Evolutionary conservation across 2,113 vertebrate genomes (phyloP).

Genomic region (Choloepus hoffmanni): DNA sequence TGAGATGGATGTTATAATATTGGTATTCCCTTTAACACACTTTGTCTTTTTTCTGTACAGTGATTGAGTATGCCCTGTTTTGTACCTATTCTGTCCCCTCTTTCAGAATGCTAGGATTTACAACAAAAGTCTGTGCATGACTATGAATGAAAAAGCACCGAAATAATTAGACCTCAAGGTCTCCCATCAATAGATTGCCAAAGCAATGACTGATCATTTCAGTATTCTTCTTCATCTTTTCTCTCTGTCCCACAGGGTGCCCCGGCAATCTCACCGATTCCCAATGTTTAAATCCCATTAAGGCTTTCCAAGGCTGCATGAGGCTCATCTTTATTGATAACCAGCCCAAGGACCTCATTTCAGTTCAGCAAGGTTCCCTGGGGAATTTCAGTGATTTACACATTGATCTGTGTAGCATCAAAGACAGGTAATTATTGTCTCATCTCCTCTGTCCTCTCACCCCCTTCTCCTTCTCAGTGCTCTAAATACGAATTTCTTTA

Average conservation of each 20-base stretch:
- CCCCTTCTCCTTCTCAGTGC: conserved; percentile 74
- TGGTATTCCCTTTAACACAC: background rate
- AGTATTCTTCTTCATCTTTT: conserved; percentile 81
- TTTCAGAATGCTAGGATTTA: conserved; percentile 68
- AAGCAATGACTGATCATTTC: conserved; percentile 84
- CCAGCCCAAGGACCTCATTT: conserved; percentile 94
- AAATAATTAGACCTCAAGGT: conserved; percentile 80
- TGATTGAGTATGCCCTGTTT: conserved; percentile 7
- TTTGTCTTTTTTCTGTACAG: background rate
- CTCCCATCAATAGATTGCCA: conserved; percentile 78
- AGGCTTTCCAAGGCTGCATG: conserved; percentile 97
- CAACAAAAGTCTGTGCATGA: conserved; percentile 26
- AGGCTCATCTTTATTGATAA: conserved; percentile 96
- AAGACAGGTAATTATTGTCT: conserved; percentile 95
- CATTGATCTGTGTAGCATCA: conserved; percentile 97
- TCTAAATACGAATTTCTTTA: conserved; percentile 84
- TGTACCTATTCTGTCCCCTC: background rate
- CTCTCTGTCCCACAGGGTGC: conserved; percentile 91
- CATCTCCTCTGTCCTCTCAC: conserved; percentile 72
- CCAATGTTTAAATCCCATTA: conserved; percentile 91
- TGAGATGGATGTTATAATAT: background rate
- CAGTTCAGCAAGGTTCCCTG: conserved; percentile 94
- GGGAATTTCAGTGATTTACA: conserved; percentile 96
- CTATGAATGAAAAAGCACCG: conserved; percentile 76
- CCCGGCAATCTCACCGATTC: conserved; percentile 87